These are phyloP conservation scores for Lycocorax pyrrhopterus DNA, from an alignment of 2,113 vertebrate species.

Conservation along the genomic window DNA sequence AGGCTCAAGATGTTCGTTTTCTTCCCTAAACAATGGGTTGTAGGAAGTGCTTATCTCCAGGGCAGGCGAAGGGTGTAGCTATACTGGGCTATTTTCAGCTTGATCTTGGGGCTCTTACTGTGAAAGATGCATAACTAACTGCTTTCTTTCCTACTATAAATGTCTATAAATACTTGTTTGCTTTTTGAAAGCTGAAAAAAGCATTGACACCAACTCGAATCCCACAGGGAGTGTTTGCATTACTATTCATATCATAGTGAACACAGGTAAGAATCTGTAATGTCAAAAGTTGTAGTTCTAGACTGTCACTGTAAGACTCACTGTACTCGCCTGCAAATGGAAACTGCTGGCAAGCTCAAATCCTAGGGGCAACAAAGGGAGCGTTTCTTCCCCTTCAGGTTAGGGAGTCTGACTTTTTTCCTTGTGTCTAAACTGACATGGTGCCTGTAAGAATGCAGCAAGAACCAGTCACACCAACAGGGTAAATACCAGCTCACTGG, in stretches of 20 bases:
- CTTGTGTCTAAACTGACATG: background rate
- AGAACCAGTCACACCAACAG: background rate
- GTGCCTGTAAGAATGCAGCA: background rate
- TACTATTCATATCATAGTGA: background rate
- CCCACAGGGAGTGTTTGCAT: background rate
- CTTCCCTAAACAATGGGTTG: background rate
- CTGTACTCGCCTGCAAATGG: background rate
- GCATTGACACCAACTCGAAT: background rate
- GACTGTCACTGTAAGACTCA: background rate
- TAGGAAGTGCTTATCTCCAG: background rate
- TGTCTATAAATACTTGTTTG: background rate
- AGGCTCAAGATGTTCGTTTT: background rate
- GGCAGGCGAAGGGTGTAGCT: background rate
- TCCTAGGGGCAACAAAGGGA: background rate
- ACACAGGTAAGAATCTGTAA: background rate
- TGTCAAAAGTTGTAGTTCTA: background rate
- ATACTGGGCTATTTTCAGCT: background rate
- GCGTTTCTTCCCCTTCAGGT: background rate
- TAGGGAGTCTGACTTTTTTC: background rate
- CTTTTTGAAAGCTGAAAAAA: background rate
- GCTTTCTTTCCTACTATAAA: background rate
- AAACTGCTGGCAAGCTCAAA: background rate
- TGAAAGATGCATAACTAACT: background rate
- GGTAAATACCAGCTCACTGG: background rate
- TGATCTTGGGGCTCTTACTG: background rate